Base-by-base conservation (phyloP, 2,797 vertebrate genomes). In the Microhierax caerulescens region DNA sequence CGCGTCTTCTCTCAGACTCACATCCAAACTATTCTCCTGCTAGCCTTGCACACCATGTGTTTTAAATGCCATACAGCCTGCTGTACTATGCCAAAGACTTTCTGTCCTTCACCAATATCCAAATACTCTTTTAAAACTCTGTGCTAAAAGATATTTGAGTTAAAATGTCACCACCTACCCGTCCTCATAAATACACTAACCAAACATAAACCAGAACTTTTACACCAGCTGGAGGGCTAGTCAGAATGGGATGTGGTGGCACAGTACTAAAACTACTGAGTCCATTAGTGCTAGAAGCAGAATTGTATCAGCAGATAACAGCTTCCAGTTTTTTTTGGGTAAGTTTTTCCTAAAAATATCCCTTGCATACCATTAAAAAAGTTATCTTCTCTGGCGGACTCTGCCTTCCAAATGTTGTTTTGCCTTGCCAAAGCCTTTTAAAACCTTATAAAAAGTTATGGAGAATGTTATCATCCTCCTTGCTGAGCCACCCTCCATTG, bases 161-260 rank as follows among this genome's bases (percentile, higher is more conserved):
- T 93, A 93, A 91, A 96, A 87, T 92, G 94, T 86, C 2, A 12
- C 90, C 97, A 95, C 96, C 93, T 95, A 95, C 96, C 95, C 85
- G 1, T 92, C 60, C 76, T 95, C 90, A 97, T 87, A 95, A 96
- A 95, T 96, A 94, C 74, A 79, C 78, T 11, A 48, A 79, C 54
- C 64, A 87, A 94, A 95, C 77, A 82, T 50, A 91, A 92, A 90
- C 77, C 0, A 79, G 84, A 86, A 86, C 65, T 85, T 85, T 76
- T 74, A 86, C 30, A 50, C 88, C 91, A 95, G 94, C 93, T 95
- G 95, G 86, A 92, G 81, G 92, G 93, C 78, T 74, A 64, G 64
- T 77, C 68, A 85, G 81, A 91, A 95, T 68, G 84, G 86, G 88
- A 48, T 90, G 65, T 88, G 79, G 91, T 92, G 91, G 78, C 93